phyloP scores from a whole-genome alignment of 2,797 vertebrate species.

The Prunella strophiata region DNA sequence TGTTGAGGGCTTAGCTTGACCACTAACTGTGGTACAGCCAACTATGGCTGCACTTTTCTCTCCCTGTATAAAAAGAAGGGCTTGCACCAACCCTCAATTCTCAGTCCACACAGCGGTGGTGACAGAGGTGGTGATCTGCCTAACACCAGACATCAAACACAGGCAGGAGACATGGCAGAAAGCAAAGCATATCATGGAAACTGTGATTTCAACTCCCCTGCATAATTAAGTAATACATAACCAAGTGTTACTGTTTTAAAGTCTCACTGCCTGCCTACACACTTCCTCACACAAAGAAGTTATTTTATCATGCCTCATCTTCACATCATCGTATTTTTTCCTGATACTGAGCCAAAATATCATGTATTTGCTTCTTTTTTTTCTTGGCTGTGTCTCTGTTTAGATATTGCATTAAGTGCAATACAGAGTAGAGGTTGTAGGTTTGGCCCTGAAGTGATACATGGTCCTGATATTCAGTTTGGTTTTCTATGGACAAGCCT shows the following conservation, averaged over 20 bases:
- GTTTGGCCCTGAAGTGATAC: neutral
- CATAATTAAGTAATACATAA: neutral
- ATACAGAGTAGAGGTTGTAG: neutral
- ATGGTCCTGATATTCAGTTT: neutral
- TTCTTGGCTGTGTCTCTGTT: neutral
- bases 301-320: neutral
- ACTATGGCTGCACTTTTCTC: neutral
- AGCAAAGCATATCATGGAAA: neutral
- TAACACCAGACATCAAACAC: fast-evolving
- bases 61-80: neutral
- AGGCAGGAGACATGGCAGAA: neutral
- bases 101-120: neutral
- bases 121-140: neutral
- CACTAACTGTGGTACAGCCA: neutral
- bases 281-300: neutral
- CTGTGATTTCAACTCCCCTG: neutral
- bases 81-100: fast-evolving
- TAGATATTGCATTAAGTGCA: neutral
- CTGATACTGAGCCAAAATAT: neutral
- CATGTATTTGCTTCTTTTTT: neutral
- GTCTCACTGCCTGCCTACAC: slow-evolving; percentile 3
- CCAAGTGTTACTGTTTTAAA: neutral
- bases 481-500: neutral
- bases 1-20: neutral
- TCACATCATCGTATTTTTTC: neutral